These are phyloP conservation scores for Dryomyza anilis DNA, from an alignment of 2,888 invertebrate species.

Conservation along the genomic window DNA sequence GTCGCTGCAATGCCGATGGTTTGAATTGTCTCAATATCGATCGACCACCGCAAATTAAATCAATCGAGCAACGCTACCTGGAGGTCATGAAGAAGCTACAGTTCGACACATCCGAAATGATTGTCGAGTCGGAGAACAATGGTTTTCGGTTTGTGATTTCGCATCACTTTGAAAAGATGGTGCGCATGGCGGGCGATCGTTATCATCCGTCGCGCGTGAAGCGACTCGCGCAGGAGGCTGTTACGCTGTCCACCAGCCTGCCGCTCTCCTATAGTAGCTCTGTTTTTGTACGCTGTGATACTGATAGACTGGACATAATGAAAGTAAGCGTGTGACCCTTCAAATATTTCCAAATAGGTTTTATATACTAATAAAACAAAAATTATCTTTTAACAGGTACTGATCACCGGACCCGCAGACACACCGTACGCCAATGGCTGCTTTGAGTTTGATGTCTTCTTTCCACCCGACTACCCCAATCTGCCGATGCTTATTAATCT, in stretches of 20 bases:
- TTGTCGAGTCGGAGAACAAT: slow-evolving; percentile 75
- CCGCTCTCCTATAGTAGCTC: slow-evolving; percentile 92
- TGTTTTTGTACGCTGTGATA: slow-evolving; percentile 94
- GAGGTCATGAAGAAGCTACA: slow-evolving; percentile 87
- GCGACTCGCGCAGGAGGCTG: slow-evolving; percentile 92
- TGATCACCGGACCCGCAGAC: slow-evolving; percentile 90
- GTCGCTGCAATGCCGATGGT: slow-evolving; percentile 37
- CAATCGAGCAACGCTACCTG: slow-evolving; percentile 79
- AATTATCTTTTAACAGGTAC: slow-evolving; percentile 65
- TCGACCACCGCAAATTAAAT: slow-evolving; percentile 63
- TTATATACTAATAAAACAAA: neutral
- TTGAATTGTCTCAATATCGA: slow-evolving; percentile 56
- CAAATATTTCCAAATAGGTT: neutral
- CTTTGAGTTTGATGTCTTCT: slow-evolving; percentile 89
- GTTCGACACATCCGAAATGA: slow-evolving; percentile 93
- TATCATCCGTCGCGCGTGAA: slow-evolving; percentile 87
- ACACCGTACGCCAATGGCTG: slow-evolving; percentile 93
- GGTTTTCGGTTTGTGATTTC: slow-evolving; percentile 84
- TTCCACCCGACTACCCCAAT: slow-evolving; percentile 81
- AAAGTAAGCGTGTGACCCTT: slow-evolving; percentile 74
- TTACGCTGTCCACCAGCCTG: slow-evolving; percentile 88
- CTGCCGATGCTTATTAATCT: slow-evolving; percentile 89
- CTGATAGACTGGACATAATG: slow-evolving; percentile 93
- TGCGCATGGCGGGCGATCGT: slow-evolving; percentile 83
- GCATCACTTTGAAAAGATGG: slow-evolving; percentile 88